Base-by-base conservation (phyloP, 2,888 invertebrate genomes). In the Acrobasis suavella region DNA sequence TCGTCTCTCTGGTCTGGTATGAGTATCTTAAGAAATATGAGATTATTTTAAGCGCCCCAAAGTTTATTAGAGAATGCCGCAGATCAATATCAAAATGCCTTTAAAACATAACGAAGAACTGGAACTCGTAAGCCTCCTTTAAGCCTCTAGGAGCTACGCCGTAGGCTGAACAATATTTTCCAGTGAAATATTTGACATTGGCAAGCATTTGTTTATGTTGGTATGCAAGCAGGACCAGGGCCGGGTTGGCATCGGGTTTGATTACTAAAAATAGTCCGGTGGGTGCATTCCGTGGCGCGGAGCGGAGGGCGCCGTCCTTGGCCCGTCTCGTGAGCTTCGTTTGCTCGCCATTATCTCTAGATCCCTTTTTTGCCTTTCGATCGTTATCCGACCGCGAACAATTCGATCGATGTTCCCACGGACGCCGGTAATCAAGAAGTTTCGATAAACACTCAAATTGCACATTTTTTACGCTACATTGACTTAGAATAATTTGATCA, bases 321-420 rank as follows among this genome's bases (percentile, higher is more conserved):
- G 75, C 71, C 77, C 75, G 81, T 81, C 82, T 83, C 74, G 77
- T 72, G 68, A 68, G 76, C 80, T 72, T 72, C 77, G 76, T 67
- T 80, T 77, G 76, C 80, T 81, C 78, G 83, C 85, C 78, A 86
- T 89, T 87, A 89, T 83, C 82, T 83, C 81, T 84, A 80, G 82
- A 81, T 83, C 88, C 89, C 87, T 90, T 92, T 92, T 91, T 91
- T 92, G 89, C 88, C 86, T 82, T 83, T 76, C 82, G 85, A 88
- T 90, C 84, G 86, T 87, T 88, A 89, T 88, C 86, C 86, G 83
- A 88, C 86, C 87, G 86, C 89, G 86, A 87, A 89, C 85, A 82
- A 84, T 82, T 72, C 84, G 80, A 87, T 83, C 78, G 71, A 73
- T 80, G 82, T 90, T 91, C 90, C 86, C 91, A 91, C 89, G 88